Percentiles rank a stretch among this genome's conserved stretches.
Conservation (phyloP, 1,140 invertebrate species). For the Archivesica marissinica region DNA sequence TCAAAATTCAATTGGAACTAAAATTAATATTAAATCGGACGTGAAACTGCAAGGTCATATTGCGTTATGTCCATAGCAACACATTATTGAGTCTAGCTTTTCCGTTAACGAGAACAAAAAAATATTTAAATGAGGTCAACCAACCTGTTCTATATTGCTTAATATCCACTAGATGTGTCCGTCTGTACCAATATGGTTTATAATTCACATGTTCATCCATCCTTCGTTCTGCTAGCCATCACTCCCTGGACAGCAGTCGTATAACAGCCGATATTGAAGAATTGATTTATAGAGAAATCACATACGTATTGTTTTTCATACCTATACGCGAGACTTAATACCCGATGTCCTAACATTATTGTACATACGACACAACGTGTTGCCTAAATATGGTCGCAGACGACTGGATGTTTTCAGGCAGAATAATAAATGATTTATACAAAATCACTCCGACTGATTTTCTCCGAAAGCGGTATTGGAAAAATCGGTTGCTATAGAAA, state of each 20-base stretch:
- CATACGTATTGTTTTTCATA: neutral
- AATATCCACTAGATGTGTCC: neutral
- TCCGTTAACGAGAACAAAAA: neutral
- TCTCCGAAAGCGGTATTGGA: conserved; percentile 4
- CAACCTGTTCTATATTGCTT: neutral
- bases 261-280: too few relatives aligned
- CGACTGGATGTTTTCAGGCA: neutral
- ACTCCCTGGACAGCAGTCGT: too few relatives aligned
- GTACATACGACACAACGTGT: neutral
- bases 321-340: too few relatives aligned
- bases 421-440: conserved; percentile 6
- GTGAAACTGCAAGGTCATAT: too few relatives aligned
- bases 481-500: neutral
- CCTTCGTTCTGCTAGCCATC: too few relatives aligned
- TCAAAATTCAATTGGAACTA: too few relatives aligned
- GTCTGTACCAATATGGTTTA: too few relatives aligned
- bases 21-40: too few relatives aligned
- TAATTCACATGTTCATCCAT: too few relatives aligned
- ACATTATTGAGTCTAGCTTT: neutral
- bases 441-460: neutral
- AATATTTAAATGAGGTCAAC: neutral
- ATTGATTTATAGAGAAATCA: neutral
- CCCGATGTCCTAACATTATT: neutral
- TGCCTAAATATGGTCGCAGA: neutral
- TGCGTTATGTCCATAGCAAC: too few relatives aligned